Conservation (phyloP, 2,797 vertebrate genomes). For the Argentina silus region DNA sequence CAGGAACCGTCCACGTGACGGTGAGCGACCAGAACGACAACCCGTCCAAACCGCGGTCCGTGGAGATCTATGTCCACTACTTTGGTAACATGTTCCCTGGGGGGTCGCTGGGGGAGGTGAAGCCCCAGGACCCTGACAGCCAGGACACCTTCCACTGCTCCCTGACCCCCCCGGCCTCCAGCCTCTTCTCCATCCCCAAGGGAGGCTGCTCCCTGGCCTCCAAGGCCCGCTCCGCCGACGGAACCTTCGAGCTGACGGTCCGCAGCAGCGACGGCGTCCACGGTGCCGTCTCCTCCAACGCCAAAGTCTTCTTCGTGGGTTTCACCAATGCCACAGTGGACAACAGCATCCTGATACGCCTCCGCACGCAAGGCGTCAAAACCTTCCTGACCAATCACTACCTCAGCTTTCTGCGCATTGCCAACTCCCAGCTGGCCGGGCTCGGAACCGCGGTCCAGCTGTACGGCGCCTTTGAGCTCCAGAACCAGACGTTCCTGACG, state of each 20-base stretch:
- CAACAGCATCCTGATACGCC: conserved; percentile 91
- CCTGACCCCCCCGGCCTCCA: conserved; percentile 87
- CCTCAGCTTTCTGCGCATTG: conserved; percentile 90
- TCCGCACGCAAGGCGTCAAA: conserved; percentile 77
- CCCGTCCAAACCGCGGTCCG: conserved; percentile 88
- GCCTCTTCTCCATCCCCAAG: conserved; percentile 87
- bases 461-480: conserved; percentile 87
- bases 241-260: conserved; percentile 89
- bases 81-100: conserved; percentile 94
- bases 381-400: conserved; percentile 93
- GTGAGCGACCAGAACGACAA: conserved; percentile 97
- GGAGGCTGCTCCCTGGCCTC: conserved; percentile 90
- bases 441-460: conserved; percentile 90
- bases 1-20: conserved; percentile 89
- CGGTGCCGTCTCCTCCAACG: conserved; percentile 83
- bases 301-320: conserved; percentile 86
- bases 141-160: conserved; percentile 93
- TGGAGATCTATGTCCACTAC: conserved; percentile 94
- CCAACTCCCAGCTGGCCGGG: conserved; percentile 91
- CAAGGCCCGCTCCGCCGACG: conserved; percentile 87
- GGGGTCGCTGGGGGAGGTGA: conserved; percentile 89
- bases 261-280: conserved; percentile 93
- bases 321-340: conserved; percentile 93
- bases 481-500: conserved; percentile 91
- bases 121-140: conserved; percentile 92